phyloP scores from a whole-genome alignment of 2,888 invertebrate species.

The Dyspetes luteomarginatus region DNA sequence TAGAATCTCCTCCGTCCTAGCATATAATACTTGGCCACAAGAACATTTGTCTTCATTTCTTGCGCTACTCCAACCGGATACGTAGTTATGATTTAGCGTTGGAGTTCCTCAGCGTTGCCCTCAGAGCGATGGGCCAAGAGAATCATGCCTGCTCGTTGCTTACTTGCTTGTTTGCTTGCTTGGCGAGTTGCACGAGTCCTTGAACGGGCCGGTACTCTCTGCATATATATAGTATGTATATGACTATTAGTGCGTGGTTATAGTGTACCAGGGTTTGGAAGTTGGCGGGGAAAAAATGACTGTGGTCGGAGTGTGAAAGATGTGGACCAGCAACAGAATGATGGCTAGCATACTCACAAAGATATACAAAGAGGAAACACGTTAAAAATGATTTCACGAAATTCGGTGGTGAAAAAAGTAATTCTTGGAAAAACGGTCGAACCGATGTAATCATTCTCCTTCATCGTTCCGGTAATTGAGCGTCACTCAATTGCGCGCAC shows the following conservation, averaged over 20 bases:
- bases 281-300: background rate
- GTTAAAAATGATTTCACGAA: background rate
- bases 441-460: conserved; percentile 16
- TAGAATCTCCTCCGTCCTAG: background rate
- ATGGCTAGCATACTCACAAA: background rate
- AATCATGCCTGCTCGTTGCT: conserved; percentile 45
- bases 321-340: background rate
- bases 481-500: conserved; percentile 4
- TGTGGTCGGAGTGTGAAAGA: background rate
- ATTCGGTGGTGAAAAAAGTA: background rate
- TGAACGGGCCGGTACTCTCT: conserved; percentile 19
- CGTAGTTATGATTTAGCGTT: conserved; percentile 78
- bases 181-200: conserved; percentile 39
- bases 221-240: conserved; percentile 11
- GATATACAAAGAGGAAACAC: background rate
- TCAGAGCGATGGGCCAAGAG: conserved; percentile 56
- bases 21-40: conserved; percentile 46
- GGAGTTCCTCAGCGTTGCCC: conserved; percentile 66
- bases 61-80: conserved; percentile 75
- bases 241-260: too few species aligned
- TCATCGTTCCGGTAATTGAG: background rate
- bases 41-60: conserved; percentile 81
- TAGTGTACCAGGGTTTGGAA: background rate
- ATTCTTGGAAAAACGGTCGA: too few species aligned
- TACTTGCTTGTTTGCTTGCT: conserved; percentile 54